phyloP scores from a whole-genome alignment of 2,797 vertebrate species.

The Vespertilio murinus region DNA sequence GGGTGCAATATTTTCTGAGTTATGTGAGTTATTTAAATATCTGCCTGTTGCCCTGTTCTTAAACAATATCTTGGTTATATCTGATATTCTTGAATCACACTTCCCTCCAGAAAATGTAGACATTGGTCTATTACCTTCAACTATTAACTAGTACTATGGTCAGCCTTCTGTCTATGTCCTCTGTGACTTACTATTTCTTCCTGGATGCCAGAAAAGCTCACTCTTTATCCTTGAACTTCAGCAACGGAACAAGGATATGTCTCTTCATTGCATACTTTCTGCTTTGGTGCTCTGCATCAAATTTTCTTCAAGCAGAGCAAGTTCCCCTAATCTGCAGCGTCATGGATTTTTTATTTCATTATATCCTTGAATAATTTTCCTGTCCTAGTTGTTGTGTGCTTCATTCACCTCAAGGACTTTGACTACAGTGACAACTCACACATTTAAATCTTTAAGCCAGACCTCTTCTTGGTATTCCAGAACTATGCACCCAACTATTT shows the following conservation, averaged over 20 bases:
- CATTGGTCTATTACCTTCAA: not conserved
- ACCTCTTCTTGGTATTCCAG: not conserved
- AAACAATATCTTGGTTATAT: not conserved
- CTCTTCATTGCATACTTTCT: not conserved
- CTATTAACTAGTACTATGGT: not conserved
- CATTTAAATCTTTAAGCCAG: not conserved
- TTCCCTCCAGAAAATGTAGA: slow-evolving; percentile 6
- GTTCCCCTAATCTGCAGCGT: not conserved
- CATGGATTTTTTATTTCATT: not conserved
- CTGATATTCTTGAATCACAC: not conserved
- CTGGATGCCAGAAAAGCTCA: not conserved
- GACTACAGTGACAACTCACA: not conserved
- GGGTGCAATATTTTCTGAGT: slow-evolving; percentile 20
- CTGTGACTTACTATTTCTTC: not conserved
- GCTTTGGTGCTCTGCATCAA: not conserved
- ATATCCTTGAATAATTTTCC: slow-evolving; percentile 31
- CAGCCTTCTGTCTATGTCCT: slow-evolving; percentile 47
- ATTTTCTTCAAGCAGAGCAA: not conserved
- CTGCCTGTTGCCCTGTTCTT: not conserved
- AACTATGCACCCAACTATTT: not conserved
- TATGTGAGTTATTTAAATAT: not conserved
- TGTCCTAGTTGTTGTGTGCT: not conserved
- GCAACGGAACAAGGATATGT: not conserved
- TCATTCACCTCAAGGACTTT: not conserved
- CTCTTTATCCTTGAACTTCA: slow-evolving; percentile 44